Conservation (phyloP, 2,797 vertebrate genomes). For the Craterocephalus amniculus region DNA sequence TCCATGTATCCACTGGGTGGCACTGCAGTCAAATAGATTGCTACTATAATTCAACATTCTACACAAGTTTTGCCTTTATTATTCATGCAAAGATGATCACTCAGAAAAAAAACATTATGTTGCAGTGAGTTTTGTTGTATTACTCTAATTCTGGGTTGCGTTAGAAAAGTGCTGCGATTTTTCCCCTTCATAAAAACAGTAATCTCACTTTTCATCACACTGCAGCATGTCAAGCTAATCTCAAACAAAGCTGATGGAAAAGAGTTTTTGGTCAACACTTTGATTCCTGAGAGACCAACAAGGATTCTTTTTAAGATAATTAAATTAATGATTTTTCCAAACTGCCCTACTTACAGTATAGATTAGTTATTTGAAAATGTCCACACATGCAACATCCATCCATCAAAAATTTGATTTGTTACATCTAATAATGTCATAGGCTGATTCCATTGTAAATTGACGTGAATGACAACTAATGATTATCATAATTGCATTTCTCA, state of each 20-base stretch:
- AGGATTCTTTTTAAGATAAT: neutral
- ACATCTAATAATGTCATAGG: too few relatives aligned
- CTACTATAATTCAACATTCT: neutral
- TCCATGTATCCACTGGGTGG: constrained; percentile 67
- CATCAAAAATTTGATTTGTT: neutral
- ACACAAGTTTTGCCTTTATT: neutral
- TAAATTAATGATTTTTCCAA: neutral
- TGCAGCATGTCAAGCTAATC: neutral
- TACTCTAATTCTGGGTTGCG: neutral
- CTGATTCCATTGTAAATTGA: too few relatives aligned
- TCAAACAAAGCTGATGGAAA: neutral
- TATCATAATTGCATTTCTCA: neutral
- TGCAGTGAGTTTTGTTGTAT: too few relatives aligned
- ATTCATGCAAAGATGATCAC: neutral
- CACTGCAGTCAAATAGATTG: constrained; percentile 52
- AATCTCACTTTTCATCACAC: neutral
- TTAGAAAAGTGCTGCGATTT: neutral
- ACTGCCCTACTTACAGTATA: too few relatives aligned
- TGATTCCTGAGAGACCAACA: too few relatives aligned
- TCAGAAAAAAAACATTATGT: neutral
- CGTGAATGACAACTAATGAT: neutral
- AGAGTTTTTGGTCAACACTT: neutral
- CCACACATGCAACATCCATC: neutral
- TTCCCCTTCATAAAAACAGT: neutral
- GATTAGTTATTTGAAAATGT: too few relatives aligned